These are phyloP conservation scores for Scolopax bukidnonensis DNA, from an alignment of 2,797 vertebrate species.

Conservation along the genomic window DNA sequence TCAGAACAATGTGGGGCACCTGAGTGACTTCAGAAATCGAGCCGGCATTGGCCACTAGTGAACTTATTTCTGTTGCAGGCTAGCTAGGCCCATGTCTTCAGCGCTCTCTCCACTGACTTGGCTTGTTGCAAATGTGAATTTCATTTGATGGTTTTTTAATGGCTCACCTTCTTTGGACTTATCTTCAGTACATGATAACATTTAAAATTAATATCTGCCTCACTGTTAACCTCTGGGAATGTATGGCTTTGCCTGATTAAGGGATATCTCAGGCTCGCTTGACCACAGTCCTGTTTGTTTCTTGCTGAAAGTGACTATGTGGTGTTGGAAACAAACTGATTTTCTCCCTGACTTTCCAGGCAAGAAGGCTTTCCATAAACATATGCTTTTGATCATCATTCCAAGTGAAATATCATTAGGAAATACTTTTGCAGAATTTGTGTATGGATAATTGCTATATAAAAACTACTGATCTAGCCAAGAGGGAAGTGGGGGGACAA, in stretches of 20 bases:
- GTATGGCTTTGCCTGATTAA: background rate
- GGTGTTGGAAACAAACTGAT: background rate
- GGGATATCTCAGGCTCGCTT: background rate
- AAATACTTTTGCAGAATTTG: background rate
- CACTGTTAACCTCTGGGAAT: accelerated
- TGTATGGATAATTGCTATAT: background rate
- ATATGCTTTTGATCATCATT: background rate
- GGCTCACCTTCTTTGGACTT: background rate
- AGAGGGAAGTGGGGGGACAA: background rate
- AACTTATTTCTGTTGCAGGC: background rate
- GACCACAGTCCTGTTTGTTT: accelerated
- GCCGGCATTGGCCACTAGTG: accelerated
- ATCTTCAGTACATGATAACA: background rate
- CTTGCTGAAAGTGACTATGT: background rate
- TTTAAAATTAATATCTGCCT: background rate
- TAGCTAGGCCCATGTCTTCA: background rate
- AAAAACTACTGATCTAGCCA: background rate
- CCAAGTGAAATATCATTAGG: background rate
- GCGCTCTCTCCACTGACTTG: accelerated
- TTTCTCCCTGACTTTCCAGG: background rate
- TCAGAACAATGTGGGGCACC: accelerated
- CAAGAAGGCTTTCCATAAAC: background rate
- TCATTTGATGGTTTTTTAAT: background rate
- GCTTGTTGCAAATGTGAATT: background rate
- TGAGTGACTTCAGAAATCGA: background rate